Conservation (phyloP, 2,113 vertebrate genomes). For the Proteles cristata region DNA sequence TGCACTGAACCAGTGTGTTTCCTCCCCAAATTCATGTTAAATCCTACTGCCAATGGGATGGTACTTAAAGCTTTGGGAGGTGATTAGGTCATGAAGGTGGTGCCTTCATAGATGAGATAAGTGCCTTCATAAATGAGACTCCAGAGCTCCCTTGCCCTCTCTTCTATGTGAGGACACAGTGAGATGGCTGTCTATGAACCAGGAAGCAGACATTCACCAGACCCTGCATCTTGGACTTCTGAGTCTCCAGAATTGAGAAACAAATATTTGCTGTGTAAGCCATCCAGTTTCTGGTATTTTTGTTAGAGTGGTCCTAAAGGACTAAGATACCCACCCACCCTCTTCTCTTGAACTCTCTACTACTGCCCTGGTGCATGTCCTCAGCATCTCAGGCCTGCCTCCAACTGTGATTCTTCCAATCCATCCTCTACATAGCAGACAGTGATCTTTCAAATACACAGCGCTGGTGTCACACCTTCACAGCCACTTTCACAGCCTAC, state of each 20-base stretch:
- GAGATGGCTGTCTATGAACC: not conserved
- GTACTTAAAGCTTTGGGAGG: not conserved
- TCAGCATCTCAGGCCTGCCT: not conserved
- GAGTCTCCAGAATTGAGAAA: not conserved
- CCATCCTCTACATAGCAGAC: not conserved
- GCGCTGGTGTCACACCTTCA: not conserved
- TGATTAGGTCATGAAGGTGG: not conserved
- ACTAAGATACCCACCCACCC: not conserved
- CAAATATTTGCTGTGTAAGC: not conserved
- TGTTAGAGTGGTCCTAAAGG: not conserved
- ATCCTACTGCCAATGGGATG: not conserved
- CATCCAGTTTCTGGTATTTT: not conserved
- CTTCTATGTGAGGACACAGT: not conserved
- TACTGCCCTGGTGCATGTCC: too few species aligned
- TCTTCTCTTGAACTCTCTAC: not conserved
- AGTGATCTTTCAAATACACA: not conserved
- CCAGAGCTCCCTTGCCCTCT: not conserved
- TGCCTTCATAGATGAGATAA: not conserved
- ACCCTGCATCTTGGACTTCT: not conserved
- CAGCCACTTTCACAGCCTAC: not conserved
- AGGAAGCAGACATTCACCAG: not conserved
- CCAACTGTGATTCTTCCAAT: not conserved
- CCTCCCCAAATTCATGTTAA: not conserved
- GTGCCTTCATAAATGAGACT: not conserved
- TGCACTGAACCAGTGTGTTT: not conserved